These are phyloP conservation scores for Euborellia annulipes DNA, from an alignment of 1,140 invertebrate species.

Conservation along the genomic window DNA sequence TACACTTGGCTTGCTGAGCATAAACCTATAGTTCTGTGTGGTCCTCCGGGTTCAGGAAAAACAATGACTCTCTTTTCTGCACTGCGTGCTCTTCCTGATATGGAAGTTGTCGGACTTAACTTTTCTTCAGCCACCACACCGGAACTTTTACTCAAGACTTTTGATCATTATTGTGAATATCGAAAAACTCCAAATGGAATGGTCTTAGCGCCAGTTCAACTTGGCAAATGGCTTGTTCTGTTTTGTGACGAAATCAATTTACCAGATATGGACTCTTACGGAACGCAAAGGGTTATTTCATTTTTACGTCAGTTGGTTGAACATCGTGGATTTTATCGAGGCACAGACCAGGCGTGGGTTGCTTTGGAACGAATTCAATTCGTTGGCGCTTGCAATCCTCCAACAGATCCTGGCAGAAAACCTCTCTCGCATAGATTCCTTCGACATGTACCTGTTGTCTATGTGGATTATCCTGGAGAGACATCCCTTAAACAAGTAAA, in stretches of 20 bases:
- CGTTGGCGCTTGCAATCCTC: conserved; percentile 98
- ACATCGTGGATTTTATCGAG: conserved; percentile 80
- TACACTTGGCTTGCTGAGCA: conserved; percentile 99
- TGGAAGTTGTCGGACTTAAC: conserved; percentile 98
- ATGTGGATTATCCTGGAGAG: conserved; percentile 98
- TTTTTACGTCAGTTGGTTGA: conserved; percentile 96
- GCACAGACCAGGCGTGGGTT: conserved; percentile 93
- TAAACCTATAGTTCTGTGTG: conserved; percentile 98
- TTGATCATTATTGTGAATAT: conserved; percentile 99
- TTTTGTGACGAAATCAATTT: conserved; percentile 99
- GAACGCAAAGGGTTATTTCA: conserved; percentile 95
- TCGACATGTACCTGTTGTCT: conserved; percentile 93
- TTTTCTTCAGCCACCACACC: conserved; percentile 98
- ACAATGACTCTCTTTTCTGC: conserved; percentile 99
- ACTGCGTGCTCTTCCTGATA: conserved; percentile 83
- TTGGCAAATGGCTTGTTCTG: conserved; percentile 97
- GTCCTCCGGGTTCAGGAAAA: conserved; percentile 97
- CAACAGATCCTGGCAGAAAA: conserved; percentile 97
- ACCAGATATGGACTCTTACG: conserved; percentile 97
- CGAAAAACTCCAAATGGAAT: conserved; percentile 94
- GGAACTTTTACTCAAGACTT: conserved; percentile 93
- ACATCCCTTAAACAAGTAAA: conserved; percentile 83
- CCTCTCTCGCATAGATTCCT: conserved; percentile 84
- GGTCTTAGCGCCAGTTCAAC: conserved; percentile 76
- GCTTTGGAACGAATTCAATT: conserved; percentile 96